A percentile compares a stretch with the other conserved stretches of the same genome.
Evolutionary conservation across 2,888 invertebrate genomes (phyloP).

Genomic region (Perdita meconis): DNA sequence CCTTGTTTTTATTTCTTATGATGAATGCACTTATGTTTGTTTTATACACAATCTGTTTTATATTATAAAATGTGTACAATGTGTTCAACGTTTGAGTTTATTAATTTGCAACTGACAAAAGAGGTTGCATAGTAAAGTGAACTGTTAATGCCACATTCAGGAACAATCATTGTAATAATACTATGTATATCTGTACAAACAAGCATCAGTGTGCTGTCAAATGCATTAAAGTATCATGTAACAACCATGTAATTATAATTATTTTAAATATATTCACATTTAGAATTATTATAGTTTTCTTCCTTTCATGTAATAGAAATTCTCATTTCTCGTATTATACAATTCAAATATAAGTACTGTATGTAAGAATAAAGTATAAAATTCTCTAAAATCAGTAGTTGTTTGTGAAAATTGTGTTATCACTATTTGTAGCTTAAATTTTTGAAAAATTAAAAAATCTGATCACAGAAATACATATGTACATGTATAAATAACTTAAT

Average conservation of each 20-base stretch:
- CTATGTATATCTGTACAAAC: too few species aligned
- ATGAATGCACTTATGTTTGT: neutral
- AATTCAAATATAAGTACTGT: constrained; percentile 4
- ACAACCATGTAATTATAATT: neutral
- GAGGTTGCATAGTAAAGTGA: neutral
- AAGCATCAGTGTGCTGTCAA: too few species aligned
- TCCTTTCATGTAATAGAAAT: too few species aligned
- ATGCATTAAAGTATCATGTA: too few species aligned
- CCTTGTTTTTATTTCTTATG: neutral
- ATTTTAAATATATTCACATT: too few species aligned
- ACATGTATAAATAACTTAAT: neutral
- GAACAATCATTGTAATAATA: neutral
- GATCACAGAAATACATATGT: neutral
- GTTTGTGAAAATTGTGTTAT: neutral
- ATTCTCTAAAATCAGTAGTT: neutral
- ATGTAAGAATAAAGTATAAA: constrained; percentile 1
- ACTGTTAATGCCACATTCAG: neutral
- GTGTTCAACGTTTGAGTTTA: neutral
- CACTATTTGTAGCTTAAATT: neutral
- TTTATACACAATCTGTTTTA: neutral
- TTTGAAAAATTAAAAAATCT: neutral
- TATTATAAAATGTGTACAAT: neutral
- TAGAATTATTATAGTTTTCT: too few species aligned
- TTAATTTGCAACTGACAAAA: neutral
- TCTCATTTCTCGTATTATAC: neutral